A percentile compares a stretch with the other conserved stretches of the same genome.
Conservation (phyloP, 2,797 vertebrate genomes). For the Chaunax sp. region DNA sequence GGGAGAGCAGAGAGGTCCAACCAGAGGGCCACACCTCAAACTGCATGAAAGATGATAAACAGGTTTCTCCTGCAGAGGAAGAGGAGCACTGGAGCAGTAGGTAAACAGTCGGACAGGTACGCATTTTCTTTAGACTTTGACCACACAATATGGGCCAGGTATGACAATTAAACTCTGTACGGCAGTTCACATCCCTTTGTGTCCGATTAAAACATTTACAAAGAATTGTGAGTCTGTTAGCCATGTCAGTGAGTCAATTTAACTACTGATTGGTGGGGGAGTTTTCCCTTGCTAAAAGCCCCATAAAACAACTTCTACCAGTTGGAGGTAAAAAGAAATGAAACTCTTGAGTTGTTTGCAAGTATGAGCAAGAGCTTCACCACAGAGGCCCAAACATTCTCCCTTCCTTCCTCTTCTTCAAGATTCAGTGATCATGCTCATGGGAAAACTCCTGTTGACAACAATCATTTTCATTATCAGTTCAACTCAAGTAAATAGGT, state of each 20-base stretch:
- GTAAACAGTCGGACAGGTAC: constrained; percentile 73
- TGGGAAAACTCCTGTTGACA: constrained; percentile 5
- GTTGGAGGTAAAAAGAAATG: constrained; percentile 51
- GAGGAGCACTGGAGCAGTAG: constrained; percentile 51
- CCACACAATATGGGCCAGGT: constrained; percentile 49
- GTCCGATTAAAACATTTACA: constrained; percentile 51
- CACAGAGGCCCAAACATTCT: constrained; percentile 4
- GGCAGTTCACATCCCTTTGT: constrained; percentile 42
- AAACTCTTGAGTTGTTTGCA: constrained; percentile 41
- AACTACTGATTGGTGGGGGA: constrained; percentile 48
- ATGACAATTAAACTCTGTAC: constrained; percentile 44
- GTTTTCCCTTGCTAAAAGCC: constrained; percentile 24
- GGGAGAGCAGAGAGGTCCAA: constrained; percentile 68
- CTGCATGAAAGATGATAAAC: constrained; percentile 73
- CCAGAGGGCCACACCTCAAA: constrained; percentile 78
- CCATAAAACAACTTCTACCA: constrained; percentile 57
- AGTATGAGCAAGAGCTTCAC: constrained; percentile 30
- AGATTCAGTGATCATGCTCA: constrained; percentile 25
- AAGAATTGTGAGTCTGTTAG: constrained; percentile 39
- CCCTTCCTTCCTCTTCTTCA: background rate
- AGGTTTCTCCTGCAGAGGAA: constrained; percentile 71
- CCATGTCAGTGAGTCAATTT: constrained; percentile 28
- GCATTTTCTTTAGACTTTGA: constrained; percentile 72
- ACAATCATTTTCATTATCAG: constrained; percentile 14
- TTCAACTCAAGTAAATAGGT: background rate